Evolutionary conservation across 2,113 vertebrate species (phyloP), one percentile per base, ranked within the genome.

Genomic region (Sula dactylatra): DNA sequence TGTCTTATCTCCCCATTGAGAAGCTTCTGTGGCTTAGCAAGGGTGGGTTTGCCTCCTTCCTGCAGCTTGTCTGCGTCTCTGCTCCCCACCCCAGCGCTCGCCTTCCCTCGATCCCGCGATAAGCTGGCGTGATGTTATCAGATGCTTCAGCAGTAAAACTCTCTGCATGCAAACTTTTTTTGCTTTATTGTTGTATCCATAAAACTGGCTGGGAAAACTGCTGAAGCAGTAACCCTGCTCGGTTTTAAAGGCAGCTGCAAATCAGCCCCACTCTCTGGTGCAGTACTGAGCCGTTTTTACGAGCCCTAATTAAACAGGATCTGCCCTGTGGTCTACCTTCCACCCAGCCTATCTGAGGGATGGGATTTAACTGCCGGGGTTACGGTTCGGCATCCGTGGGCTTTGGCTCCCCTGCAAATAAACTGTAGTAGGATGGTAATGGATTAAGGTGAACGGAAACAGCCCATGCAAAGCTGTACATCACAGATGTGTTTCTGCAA

Each of bases 221-320:
- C 97, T 97, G 96, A 97, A 97, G 96, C 95, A 94, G 94, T 95
- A 96, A 97, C 94, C 91, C 89, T 52, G 93, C 87, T 89, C 36
- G 7, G 18, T 96, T 98, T 97, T 97, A 96, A 92, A 98, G 89
- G 94, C 95, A 84, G 93, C 96, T 94, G 93, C 97, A 97, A 97
- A 97, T 97, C 96, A 96, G 85, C 65, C 93, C 85, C 85, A 18
- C 79, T 91, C 95, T 88, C 83, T 14, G 16, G 73, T 83, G 86
- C 81, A n/a, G 92, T 61, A 40, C 71, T 14, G 69, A 95, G 92
- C 67, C 7, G 55, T 11, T 94, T 97, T 97, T 96, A 96, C 2
- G 94, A 95, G 91, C 85, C 58, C 94, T 95, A 97, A 97, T 97
- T 97, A 97, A 97, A 96, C 82, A 80, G 90, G 95, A 87, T 78